Evolutionary conservation across 2,113 vertebrate species (phyloP), one percentile per base, ranked within the genome.

Genomic region (Tenebrosternarchus preto): DNA sequence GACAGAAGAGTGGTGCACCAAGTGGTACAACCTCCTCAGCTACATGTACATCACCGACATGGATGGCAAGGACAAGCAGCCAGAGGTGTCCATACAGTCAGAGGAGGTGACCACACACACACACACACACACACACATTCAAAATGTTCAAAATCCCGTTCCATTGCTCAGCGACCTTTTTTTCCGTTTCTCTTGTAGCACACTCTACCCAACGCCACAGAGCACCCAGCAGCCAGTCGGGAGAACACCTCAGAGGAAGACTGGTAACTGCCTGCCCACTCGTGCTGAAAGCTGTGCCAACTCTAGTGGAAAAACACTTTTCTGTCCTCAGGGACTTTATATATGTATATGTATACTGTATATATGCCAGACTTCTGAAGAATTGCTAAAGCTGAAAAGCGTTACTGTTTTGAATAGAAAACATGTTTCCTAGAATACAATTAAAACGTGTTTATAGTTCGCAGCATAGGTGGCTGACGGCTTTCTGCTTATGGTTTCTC

Each of bases 21-120:
- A 93, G 76, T 98, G 96, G 95, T 99, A 96, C 89, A 99, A 99
- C 89, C 94, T 99, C 64, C 94, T 98, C 77, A 95, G 92, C 86
- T 93, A 92, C 6, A 90, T 92, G 86, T 93, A 94, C 87, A 90
- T 95, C 85, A 89, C 94, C 60, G 92, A 95, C 61, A 91, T 94
- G 84, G 90, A 73, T 81, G 87, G 79, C 87, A 94, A 94, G 88
- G 90, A 91, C 67, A 90, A 83, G 39, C 88, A 88, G 64, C n/a
- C 87, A 56, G 84, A 86, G 77, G 78, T 79, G 68, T 69, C 84
- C 61, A 82, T 80, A 63, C 78, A 87, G 61, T 88, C 91, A 31
- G 89, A 89, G 82, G 82, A 82, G 87, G 94, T 94, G 87, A 92
- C 88, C 29, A 33, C 57, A 46, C 8, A 55, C 55, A n/a, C n/a